Base-by-base conservation (phyloP, 2,113 vertebrate species). In the Telmatochromis brichardi region DNA sequence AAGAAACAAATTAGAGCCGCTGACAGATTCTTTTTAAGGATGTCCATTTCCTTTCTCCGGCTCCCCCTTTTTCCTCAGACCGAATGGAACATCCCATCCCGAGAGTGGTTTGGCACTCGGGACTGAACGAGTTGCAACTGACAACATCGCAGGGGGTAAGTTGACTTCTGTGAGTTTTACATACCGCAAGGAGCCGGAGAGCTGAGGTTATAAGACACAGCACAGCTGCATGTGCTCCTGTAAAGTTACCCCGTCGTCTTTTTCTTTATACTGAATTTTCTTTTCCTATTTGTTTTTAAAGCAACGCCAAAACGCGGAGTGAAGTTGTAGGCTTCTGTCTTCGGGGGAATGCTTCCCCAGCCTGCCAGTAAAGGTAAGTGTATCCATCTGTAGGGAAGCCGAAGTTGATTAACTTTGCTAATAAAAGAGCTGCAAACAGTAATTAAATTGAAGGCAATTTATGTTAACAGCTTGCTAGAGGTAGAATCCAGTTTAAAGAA, bases 1-100 rank as follows among this genome's bases (percentile, higher is more conserved):
- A 79, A 15, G 37, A 81, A 71, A 78, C 14, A 6, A 35, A 17
- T 45, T 35, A 13, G 54, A 58, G 10, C 19, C 65, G 84, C 80
- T 81, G 86, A 81, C 55, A 14, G 55, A 80, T 5, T 50, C n/a
- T 37, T 37, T 65, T 21, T 13, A 65, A 33, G 83, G 88, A 90
- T 55, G 55, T 93, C 86, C 83, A 81, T 81, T 81, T 53, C 12
- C 21, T 37, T 42, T 31, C 23, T 80, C 86, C 71, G 15, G 76
- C 19, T 26, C 35, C 84, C 60, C 81, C 45, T 8, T 13, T 13
- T 37, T 19, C 35, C 54, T 11, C n/a, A 3, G 3, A 26, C 51
- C 35, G 86, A 96, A 95, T 96, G 96, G 94, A 89, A 95, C 93
- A 86, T 92, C 86, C 92, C 80, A 89, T 92, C 86, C 92, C 68